Base-by-base conservation (phyloP, 1,140 invertebrate genomes). In the Sipha flava region DNA sequence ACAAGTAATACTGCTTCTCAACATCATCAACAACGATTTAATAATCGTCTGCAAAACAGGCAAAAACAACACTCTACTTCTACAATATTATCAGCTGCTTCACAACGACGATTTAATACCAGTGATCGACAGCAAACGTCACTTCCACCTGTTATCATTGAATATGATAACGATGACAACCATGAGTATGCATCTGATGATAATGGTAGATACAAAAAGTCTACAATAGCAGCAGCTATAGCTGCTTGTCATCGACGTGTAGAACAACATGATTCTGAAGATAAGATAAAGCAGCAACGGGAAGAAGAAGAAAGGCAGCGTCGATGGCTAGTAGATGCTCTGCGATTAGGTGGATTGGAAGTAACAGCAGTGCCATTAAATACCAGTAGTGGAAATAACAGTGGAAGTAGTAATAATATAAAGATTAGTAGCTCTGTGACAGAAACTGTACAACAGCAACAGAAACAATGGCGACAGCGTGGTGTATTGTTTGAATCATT, bases 331-430 rank as follows among this genome's bases (percentile, higher is more conserved):
- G 85, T 92, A 9, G 92, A 93, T 73, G 92, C 92, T 31, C 85
- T 93, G 26, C 90, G 91, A 70, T 89, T 92, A 79, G 89, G 91
- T 5, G 91, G 91, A 0, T 85, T 92, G 7, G 91, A 93, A 83
- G 91, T 92, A 0, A 92, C 91, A 0, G 88, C 91, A 0, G 87
- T 92, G 0, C 86, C 83, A 40, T 84, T 70, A 84, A 80, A 85
- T 84, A 66, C 84, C 84, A 5, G 84, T 82, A 54, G 66, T 79
- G 64, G 75, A 29, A 37, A 47, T 43, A 79, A 23, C 21, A 34
- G 16, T 52, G 45, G 49, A 16, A 47, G 54, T 40, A 75, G 54
- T 43, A 49, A n/a, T n/a, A 43, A 47, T 66, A 47, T 79, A 14
- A 23, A n/a, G n/a, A n/a, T n/a, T 40, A 23, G 21, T 66, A 5